Evolutionary conservation across 2,113 vertebrate genomes (phyloP).

Genomic region (Sorex araneus): DNA sequence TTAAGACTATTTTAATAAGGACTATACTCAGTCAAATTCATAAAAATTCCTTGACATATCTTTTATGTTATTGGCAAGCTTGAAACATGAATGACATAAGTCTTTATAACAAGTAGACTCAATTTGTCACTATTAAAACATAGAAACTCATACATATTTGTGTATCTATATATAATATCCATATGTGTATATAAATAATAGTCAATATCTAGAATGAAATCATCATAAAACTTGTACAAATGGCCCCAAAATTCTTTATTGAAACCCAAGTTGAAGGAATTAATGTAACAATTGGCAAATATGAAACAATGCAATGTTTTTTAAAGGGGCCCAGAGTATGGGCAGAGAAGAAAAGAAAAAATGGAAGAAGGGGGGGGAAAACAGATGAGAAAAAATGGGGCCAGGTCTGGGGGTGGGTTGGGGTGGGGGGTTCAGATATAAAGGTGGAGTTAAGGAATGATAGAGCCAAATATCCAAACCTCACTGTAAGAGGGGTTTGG

Average conservation of each 20-base stretch:
- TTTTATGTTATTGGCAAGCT: conserved; percentile 17
- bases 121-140: conserved; percentile 62
- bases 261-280: too few species aligned
- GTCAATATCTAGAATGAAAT: not conserved
- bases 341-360: too few species aligned
- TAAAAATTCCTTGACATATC: conserved; percentile 3
- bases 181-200: not conserved
- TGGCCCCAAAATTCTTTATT: not conserved
- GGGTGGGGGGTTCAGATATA: too few species aligned
- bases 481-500: too few species aligned
- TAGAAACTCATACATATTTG: not conserved
- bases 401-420: too few species aligned
- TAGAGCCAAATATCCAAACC: too few species aligned
- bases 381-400: too few species aligned
- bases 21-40: not conserved
- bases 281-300: too few species aligned
- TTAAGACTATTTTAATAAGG: not conserved
- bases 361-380: too few species aligned
- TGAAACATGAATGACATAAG: conserved; percentile 46
- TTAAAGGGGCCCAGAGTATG: too few species aligned
- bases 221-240: conserved; percentile 31
- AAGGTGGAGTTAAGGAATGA: too few species aligned
- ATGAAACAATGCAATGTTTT: too few species aligned
- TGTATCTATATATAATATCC: not conserved
- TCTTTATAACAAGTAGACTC: conserved; percentile 39